A percentile compares a stretch with the other conserved stretches of the same genome.
These are phyloP conservation scores for Agonopterix subpropinquella DNA, from an alignment of 2,888 invertebrate species.

Conservation along the genomic window DNA sequence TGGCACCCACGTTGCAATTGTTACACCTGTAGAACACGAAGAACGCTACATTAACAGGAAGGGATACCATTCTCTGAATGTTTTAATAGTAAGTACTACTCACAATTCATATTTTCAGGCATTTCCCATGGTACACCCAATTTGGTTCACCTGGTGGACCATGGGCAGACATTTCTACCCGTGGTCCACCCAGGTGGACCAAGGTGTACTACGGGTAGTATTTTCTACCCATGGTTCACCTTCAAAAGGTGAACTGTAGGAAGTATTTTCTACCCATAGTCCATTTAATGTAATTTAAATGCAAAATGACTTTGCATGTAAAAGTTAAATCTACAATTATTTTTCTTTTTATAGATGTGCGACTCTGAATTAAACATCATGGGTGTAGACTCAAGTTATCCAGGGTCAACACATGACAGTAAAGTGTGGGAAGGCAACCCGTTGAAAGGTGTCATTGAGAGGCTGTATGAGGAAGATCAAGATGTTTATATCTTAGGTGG, in stretches of 20 bases:
- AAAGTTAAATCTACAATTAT: too few relatives aligned
- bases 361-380: constrained; percentile 4
- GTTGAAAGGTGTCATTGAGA: constrained; percentile 1
- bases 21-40: constrained; percentile 8
- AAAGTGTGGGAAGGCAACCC: constrained; percentile 10
- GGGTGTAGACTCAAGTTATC: constrained; percentile 7
- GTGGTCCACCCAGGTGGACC: too few relatives aligned
- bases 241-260: too few relatives aligned
- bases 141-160: too few relatives aligned
- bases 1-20: constrained; percentile 13
- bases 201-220: too few relatives aligned
- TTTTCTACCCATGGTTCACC: too few relatives aligned
- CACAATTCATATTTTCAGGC: too few relatives aligned
- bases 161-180: too few relatives aligned
- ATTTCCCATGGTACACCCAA: too few relatives aligned
- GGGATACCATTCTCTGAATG: constrained; percentile 13
- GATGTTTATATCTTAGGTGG: constrained; percentile 4
- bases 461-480: constrained; percentile 1
- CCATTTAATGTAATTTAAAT: neutral
- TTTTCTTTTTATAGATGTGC: constrained; percentile 4
- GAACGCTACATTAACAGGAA: constrained; percentile 11
- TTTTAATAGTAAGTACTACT: constrained; percentile 5
- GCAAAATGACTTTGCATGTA: too few relatives aligned
- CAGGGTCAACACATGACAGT: constrained; percentile 9
- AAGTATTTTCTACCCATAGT: too few relatives aligned